Evolutionary conservation across 2,797 vertebrate species (phyloP).

Genomic region (Mycteria americana): DNA sequence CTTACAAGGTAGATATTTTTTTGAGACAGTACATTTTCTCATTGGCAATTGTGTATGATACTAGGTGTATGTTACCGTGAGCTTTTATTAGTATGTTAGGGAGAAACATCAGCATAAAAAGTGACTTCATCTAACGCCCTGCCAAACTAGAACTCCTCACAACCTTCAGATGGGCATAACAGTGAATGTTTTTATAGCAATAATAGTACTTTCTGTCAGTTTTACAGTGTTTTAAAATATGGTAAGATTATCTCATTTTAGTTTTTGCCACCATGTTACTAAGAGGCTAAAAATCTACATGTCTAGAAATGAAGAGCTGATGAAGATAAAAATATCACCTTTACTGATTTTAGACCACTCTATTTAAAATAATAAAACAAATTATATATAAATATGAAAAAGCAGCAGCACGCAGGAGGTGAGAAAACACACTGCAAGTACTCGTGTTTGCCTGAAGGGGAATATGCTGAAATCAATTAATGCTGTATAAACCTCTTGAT

Average conservation of each 20-base stretch:
- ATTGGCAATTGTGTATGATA: background rate
- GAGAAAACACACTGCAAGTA: background rate
- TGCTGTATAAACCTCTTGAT: background rate
- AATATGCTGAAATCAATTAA: conserved; percentile 4
- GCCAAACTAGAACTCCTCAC: background rate
- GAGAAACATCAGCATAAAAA: background rate
- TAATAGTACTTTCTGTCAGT: background rate
- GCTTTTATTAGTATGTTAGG: background rate
- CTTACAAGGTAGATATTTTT: background rate
- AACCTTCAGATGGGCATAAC: background rate
- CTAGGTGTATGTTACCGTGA: background rate
- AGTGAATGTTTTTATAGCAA: background rate
- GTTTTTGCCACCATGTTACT: background rate
- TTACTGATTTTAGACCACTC: background rate
- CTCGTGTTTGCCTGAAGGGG: background rate
- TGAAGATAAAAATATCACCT: background rate
- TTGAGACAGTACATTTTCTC: background rate
- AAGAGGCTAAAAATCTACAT: background rate
- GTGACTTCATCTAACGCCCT: background rate
- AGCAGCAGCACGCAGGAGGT: background rate
- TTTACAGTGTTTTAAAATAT: background rate
- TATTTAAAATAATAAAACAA: conserved; percentile 13
- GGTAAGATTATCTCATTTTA: background rate
- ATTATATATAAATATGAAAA: background rate
- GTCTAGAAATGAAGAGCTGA: background rate